These are phyloP conservation scores for Gallinago nigripennis DNA, from an alignment of 2,797 vertebrate genomes.

Conservation along the genomic window DNA sequence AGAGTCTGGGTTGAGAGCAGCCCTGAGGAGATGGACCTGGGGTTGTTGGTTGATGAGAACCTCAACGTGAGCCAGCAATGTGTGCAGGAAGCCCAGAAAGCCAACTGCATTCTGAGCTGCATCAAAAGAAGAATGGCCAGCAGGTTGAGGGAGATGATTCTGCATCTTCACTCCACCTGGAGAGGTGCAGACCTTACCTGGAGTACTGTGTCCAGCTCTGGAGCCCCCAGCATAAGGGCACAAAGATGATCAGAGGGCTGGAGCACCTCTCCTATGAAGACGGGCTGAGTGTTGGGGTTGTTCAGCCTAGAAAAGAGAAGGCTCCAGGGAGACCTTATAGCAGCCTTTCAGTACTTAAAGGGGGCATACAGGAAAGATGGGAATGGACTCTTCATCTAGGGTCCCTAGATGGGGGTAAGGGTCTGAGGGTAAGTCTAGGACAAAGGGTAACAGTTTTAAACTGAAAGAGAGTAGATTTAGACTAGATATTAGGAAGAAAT, in stretches of 20 bases:
- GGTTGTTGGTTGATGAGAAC: background rate
- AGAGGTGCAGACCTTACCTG: background rate
- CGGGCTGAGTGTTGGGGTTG: background rate
- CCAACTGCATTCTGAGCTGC: background rate
- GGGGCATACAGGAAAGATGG: background rate
- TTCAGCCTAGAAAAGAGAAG: background rate
- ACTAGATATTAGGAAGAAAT: background rate
- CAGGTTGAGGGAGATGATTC: background rate
- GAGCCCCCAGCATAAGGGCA: background rate
- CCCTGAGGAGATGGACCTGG: background rate
- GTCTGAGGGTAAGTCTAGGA: background rate
- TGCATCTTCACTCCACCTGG: background rate
- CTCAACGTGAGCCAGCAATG: background rate
- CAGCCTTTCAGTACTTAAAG: background rate
- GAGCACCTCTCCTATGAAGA: background rate
- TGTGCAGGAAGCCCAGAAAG: background rate
- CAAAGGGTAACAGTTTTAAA: background rate
- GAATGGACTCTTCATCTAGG: background rate
- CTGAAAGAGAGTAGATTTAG: no score
- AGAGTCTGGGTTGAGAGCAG: background rate
- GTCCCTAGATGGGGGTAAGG: no score
- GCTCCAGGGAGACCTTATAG: background rate
- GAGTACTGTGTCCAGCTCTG: background rate
- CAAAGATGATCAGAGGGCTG: background rate
- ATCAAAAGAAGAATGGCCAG: background rate